Conservation (phyloP, 2,888 invertebrate genomes). For the Thymelicus lineola region DNA sequence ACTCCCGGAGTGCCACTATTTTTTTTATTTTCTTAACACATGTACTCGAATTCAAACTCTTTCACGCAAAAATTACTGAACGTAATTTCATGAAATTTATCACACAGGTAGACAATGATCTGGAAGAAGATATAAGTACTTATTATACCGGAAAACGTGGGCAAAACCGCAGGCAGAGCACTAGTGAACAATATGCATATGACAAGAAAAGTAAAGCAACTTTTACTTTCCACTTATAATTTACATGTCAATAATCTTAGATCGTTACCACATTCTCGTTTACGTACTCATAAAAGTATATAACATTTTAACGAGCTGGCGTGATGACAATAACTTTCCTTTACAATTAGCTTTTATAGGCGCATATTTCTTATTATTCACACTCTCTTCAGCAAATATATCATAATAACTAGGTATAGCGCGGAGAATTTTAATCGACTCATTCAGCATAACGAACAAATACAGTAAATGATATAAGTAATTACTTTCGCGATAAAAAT, state of each 20-base stretch:
- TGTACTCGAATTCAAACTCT: too few species aligned
- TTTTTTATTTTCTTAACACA: too few species aligned
- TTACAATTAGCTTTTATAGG: conserved; percentile 41
- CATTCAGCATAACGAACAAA: conserved; percentile 27
- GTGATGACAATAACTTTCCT: conserved; percentile 46
- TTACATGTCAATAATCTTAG: conserved; percentile 29
- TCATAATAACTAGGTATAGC: conserved; percentile 34
- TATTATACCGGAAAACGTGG: background rate
- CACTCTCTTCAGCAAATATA: conserved; percentile 33
- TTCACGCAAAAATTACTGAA: too few species aligned
- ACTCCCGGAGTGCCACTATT: too few species aligned
- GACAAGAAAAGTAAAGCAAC: conserved; percentile 12
- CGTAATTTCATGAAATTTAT: too few species aligned
- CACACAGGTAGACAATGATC: too few species aligned
- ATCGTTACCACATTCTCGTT: conserved; percentile 33
- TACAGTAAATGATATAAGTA: conserved; percentile 9
- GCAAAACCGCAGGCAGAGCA: background rate
- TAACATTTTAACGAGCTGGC: conserved; percentile 42
- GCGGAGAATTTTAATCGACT: conserved; percentile 33
- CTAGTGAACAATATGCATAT: conserved; percentile 6
- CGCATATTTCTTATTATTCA: conserved; percentile 37
- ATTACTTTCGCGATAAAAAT: conserved; percentile 25
- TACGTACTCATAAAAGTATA: conserved; percentile 39
- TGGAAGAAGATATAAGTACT: too few species aligned
- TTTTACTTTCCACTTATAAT: conserved; percentile 32